Conservation (phyloP, 1,140 invertebrate genomes). For the Drosophila azteca region DNA sequence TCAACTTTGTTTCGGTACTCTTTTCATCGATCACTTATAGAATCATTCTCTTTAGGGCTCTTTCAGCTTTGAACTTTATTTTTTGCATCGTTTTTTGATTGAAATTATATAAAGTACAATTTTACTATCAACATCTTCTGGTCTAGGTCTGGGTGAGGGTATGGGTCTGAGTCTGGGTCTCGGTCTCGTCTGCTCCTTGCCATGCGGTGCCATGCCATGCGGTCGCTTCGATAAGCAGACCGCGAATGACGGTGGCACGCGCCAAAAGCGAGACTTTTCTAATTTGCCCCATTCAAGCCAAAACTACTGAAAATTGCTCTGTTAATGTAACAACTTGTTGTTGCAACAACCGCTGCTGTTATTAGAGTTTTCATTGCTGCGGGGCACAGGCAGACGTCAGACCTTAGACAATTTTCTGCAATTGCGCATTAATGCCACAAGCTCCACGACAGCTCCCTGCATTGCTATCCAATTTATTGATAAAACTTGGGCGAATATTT, state of each 20-base stretch:
- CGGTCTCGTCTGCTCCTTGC: slow-evolving; percentile 2
- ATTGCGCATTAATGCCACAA: slow-evolving; percentile 67
- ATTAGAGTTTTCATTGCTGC: not conserved
- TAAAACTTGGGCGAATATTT: slow-evolving; percentile 72
- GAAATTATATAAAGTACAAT: no score
- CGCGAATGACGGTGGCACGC: slow-evolving; percentile 56
- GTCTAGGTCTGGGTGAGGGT: not conserved
- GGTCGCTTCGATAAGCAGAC: slow-evolving; percentile 29
- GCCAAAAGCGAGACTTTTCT: slow-evolving; percentile 43
- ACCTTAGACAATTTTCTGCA: slow-evolving; percentile 59
- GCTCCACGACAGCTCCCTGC: slow-evolving; percentile 57
- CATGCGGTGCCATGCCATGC: slow-evolving; percentile 33
- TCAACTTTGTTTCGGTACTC: no score
- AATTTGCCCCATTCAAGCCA: slow-evolving; percentile 6
- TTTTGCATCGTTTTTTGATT: no score
- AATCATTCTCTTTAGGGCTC: no score
- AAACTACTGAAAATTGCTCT: slow-evolving; percentile 48
- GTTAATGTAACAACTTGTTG: slow-evolving; percentile 33
- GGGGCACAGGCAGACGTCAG: slow-evolving; percentile 21
- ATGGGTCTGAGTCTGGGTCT: no score
- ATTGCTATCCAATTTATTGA: slow-evolving; percentile 70
- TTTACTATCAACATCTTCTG: no score
- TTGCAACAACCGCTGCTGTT: slow-evolving; percentile 23
- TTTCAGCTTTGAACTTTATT: no score
- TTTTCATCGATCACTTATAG: no score